Evolutionary conservation across 1,140 invertebrate species (phyloP).

Genomic region (Saxidomus purpurata): DNA sequence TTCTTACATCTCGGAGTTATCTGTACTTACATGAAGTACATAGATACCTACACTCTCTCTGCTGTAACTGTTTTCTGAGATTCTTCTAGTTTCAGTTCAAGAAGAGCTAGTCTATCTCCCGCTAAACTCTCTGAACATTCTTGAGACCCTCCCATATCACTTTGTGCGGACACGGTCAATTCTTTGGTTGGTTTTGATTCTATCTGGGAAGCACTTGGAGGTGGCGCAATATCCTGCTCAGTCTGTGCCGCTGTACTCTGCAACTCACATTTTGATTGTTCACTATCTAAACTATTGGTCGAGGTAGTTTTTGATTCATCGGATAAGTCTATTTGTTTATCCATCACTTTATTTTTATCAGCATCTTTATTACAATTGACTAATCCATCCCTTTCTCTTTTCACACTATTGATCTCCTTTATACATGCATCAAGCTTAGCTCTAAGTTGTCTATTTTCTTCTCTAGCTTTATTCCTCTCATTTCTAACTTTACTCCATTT

Average conservation of each 20-base stretch:
- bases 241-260: slow-evolving; percentile 34
- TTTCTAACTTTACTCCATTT: slow-evolving; percentile 96
- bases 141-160: not conserved
- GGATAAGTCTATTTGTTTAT: slow-evolving; percentile 56
- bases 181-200: not conserved
- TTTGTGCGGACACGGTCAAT: slow-evolving; percentile 19
- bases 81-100: slow-evolving; percentile 92
- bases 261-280: slow-evolving; percentile 38
- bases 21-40: too few relatives aligned
- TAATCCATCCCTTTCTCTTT: slow-evolving; percentile 93
- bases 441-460: slow-evolving; percentile 94
- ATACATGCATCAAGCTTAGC: slow-evolving; percentile 92
- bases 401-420: slow-evolving; percentile 92
- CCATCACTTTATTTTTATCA: slow-evolving; percentile 19
- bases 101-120: slow-evolving; percentile 90
- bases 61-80: slow-evolving; percentile 90
- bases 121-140: slow-evolving; percentile 72
- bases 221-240: not conserved
- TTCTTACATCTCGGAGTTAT: too few relatives aligned
- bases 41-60: slow-evolving; percentile 77
- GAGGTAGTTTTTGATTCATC: slow-evolving; percentile 48
- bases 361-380: slow-evolving; percentile 90
- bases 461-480: slow-evolving; percentile 90
- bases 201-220: not conserved
- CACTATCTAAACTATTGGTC: slow-evolving; percentile 10